Evolutionary conservation across 2,113 vertebrate genomes (phyloP).

Genomic region (Pycnonotus jocosus): DNA sequence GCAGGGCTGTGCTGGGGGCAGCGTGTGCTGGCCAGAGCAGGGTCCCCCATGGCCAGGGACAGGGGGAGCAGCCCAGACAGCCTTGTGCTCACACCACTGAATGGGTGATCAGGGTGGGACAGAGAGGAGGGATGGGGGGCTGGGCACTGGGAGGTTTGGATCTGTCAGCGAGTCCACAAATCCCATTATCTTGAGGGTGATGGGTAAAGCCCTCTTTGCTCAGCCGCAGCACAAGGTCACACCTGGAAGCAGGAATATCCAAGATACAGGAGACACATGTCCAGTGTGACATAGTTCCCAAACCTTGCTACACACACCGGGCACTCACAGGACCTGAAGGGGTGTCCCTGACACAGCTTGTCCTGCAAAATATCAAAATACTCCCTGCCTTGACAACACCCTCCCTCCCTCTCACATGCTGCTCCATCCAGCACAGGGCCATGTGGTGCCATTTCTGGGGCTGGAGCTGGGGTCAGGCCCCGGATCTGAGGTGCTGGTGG

Average conservation of each 20-base stretch:
- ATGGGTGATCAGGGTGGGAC: accelerated
- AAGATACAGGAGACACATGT: neutral
- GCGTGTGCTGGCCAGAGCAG: accelerated
- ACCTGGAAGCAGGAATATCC: neutral
- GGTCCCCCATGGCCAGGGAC: accelerated
- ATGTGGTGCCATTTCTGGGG: neutral
- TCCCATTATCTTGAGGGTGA: neutral
- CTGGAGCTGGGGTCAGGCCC: neutral
- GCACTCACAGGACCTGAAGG: accelerated
- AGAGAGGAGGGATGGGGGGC: neutral
- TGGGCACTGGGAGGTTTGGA: neutral
- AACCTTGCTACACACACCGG: too few species aligned
- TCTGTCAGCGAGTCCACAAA: accelerated
- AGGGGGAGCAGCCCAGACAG: neutral
- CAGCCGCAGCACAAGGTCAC: neutral
- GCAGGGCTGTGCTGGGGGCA: neutral
- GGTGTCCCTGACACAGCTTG: neutral
- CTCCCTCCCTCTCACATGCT: neutral
- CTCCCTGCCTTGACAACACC: neutral
- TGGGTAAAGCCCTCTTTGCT: neutral
- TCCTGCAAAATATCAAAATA: neutral
- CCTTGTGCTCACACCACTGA: accelerated
- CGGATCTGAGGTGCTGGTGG: accelerated
- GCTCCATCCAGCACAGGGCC: accelerated
- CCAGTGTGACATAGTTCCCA: accelerated